A percentile compares a stretch with the other conserved stretches of the same genome.
Conservation (phyloP, 1,140 invertebrate species). For the Scaptomyza graminum region DNA sequence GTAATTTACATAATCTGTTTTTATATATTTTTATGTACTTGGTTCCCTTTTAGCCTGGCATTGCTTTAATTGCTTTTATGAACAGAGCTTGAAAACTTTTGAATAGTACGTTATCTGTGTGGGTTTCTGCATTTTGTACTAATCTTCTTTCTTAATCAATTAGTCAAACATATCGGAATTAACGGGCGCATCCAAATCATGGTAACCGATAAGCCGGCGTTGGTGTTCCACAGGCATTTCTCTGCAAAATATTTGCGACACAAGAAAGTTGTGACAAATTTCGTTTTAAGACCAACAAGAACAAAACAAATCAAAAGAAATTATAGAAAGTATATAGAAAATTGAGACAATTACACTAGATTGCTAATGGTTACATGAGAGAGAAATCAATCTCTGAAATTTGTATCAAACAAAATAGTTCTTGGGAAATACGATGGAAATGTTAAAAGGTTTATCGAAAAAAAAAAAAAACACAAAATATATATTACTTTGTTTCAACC, state of each 20-base stretch:
- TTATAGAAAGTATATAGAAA: constrained; percentile 39
- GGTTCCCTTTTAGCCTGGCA: constrained; percentile 33
- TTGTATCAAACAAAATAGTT: no score
- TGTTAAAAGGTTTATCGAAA: no score
- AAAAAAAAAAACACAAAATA: background rate
- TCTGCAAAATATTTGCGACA: constrained; percentile 84
- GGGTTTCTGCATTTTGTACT: constrained; percentile 39
- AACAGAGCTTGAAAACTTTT: constrained; percentile 52
- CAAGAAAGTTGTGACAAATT: constrained; percentile 81
- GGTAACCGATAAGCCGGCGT: constrained; percentile 83
- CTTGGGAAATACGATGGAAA: no score
- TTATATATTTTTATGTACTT: constrained; percentile 15
- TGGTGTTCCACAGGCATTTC: constrained; percentile 83
- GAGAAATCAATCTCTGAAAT: background rate
- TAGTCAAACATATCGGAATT: constrained; percentile 84
- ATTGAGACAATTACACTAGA: constrained; percentile 23
- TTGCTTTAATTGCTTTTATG: constrained; percentile 52
- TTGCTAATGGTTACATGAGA: constrained; percentile 4
- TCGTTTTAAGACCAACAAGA: constrained; percentile 63
- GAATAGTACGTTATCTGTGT: constrained; percentile 27
- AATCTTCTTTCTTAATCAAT: constrained; percentile 59
- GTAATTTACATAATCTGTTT: constrained; percentile 10
- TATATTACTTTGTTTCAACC: background rate
- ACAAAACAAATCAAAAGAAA: constrained; percentile 54
- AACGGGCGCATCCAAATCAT: constrained; percentile 83